A percentile compares a stretch with the other conserved stretches of the same genome.
Conservation (phyloP, 2,113 vertebrate species). For the Thamnophis sirtalis region DNA sequence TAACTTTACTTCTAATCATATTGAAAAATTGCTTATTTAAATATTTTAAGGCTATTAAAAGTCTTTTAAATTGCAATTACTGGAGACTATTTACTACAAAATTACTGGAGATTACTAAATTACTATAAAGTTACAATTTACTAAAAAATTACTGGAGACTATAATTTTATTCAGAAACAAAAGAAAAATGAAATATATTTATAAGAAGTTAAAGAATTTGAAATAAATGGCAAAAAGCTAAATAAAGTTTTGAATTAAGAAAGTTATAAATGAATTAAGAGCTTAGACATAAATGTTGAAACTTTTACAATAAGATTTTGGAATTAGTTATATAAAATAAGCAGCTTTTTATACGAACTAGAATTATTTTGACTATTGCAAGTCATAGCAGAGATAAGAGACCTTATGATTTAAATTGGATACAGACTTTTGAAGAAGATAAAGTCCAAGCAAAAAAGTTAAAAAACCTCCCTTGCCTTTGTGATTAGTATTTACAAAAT, state of each 20-base stretch:
- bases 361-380: neutral
- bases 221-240: neutral
- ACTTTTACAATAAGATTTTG: too few relatives aligned
- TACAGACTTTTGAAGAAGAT: neutral
- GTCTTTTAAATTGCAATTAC: neutral
- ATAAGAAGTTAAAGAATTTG: neutral
- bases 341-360: neutral
- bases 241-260: neutral
- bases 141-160: neutral
- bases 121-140: too few relatives aligned
- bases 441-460: neutral
- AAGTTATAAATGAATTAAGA: neutral
- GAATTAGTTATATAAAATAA: neutral
- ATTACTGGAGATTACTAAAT: neutral
- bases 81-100: neutral
- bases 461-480: neutral
- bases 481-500: neutral
- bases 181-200: neutral
- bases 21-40: neutral
- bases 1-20: neutral
- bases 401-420: neutral
- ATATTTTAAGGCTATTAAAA: neutral
- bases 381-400: neutral
- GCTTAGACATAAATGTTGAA: neutral
- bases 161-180: neutral